Evolutionary conservation across 2,888 invertebrate genomes (phyloP).

Genomic region (Cloeon dipterum): DNA sequence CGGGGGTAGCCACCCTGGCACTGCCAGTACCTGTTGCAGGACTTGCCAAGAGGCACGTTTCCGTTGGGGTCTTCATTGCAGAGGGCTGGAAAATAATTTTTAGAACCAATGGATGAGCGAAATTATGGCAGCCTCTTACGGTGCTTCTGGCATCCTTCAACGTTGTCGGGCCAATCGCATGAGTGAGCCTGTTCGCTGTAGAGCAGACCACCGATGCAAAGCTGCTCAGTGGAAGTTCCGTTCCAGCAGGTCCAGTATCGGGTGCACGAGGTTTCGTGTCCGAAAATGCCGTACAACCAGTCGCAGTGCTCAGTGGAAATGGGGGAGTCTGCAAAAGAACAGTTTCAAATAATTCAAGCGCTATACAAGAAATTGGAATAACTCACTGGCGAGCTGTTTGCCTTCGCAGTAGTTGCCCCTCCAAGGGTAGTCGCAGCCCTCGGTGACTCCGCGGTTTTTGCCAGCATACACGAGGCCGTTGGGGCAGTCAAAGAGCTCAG

Average conservation of each 20-base stretch:
- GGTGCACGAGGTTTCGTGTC: conserved; percentile 82
- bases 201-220: conserved; percentile 73
- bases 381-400: conserved; percentile 50
- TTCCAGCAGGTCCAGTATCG: conserved; percentile 92
- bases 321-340: conserved; percentile 41
- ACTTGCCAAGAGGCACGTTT: conserved; percentile 74
- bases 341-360: too few relatives aligned
- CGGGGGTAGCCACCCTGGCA: conserved; percentile 85
- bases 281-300: conserved; percentile 83
- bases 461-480: conserved; percentile 79
- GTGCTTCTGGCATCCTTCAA: conserved; percentile 82
- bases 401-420: conserved; percentile 68
- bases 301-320: conserved; percentile 70
- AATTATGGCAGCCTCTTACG: conserved; percentile 31
- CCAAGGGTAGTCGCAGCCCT: conserved; percentile 80
- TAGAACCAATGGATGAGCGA: conserved; percentile 1
- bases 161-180: conserved; percentile 87
- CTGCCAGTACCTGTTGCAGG: conserved; percentile 86
- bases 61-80: conserved; percentile 82
- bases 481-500: conserved; percentile 70
- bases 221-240: conserved; percentile 75
- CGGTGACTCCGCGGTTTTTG: conserved; percentile 66
- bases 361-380: too few relatives aligned
- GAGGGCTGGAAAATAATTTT: conserved; percentile 19
- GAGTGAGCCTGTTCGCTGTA: conserved; percentile 80